Base-by-base conservation (phyloP, 2,888 invertebrate species). In the Luffia ferchaultella region DNA sequence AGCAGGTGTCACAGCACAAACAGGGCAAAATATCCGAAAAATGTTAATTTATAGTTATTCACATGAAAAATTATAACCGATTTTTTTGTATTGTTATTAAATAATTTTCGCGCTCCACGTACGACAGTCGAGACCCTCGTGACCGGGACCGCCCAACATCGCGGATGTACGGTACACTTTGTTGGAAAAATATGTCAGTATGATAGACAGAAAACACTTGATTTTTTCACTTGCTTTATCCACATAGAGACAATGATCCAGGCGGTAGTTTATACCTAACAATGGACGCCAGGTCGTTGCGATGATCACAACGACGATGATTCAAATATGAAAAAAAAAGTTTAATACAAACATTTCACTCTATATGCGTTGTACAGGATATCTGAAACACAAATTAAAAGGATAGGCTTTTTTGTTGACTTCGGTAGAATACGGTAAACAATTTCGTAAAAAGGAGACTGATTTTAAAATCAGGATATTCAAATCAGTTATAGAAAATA, bases 91-190 rank as follows among this genome's bases (percentile, higher is more conserved):
- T 30, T 30, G 30, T 7, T 30, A 30, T 30, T 55, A 57, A 58
- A 59, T 60, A 59, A 52, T 59, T 59, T 60, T 58, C 57, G 56
- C 58, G 59, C 53, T 56, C 52, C 54, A 56, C 45, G 54, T 56
- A 50, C 54, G 54, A 51, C 50, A 50, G 50, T 15, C 45, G 44
- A 52, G 53, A 51, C 50, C 53, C 51, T 59, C 60, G 59, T 60
- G 60, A 60, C 55, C 53, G 30, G 53, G 46, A 53, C 53, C 59
- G 53, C 60, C 59, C 53, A 50, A 45, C 40, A 48, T 49, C 50
- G 48, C 18, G 42, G 15, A 42, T 15, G 49, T 52, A 55, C 52
- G 49, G 53, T 54, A 56, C 54, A 52, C n/a, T 50, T 53, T 19
- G 0, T 40, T 18, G 40, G 40, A 48, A 48, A 49, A 50, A 30